phyloP scores from a whole-genome alignment of 2,113 vertebrate genomes.

The Dolichallabes microphthalmus region DNA sequence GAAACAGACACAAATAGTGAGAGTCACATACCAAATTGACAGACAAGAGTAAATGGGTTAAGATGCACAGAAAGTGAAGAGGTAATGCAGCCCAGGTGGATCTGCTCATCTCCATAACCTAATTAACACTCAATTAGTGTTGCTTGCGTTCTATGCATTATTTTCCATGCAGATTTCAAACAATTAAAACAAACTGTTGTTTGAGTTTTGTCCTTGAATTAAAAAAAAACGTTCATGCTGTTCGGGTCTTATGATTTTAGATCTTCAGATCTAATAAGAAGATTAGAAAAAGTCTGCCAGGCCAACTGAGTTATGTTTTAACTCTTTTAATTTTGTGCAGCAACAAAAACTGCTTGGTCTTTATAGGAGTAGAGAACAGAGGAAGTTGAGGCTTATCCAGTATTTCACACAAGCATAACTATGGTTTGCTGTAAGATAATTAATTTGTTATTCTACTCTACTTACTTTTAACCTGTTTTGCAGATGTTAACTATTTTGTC shows the following conservation, averaged over 20 bases:
- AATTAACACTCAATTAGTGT: not conserved
- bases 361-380: not conserved
- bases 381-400: not conserved
- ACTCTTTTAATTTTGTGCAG: not conserved
- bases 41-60: conserved; percentile 37
- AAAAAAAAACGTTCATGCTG: too few species aligned
- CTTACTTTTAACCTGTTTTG: not conserved
- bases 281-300: not conserved
- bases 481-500: not conserved
- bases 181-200: not conserved
- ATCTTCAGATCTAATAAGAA: not conserved
- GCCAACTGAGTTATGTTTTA: not conserved
- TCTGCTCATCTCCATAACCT: not conserved
- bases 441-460: not conserved
- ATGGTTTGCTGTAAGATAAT: not conserved
- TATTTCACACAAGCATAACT: not conserved
- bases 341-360: too few species aligned
- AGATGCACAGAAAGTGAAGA: conserved; percentile 45
- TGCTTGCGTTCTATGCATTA: not conserved
- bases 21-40: conserved; percentile 1
- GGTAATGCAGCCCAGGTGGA: conserved; percentile 66
- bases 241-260: not conserved
- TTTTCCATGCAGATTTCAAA: not conserved
- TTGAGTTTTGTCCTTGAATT: not conserved
- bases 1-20: not conserved